Conservation (phyloP, 2,113 vertebrate species). For the Oophaga pumilio region DNA sequence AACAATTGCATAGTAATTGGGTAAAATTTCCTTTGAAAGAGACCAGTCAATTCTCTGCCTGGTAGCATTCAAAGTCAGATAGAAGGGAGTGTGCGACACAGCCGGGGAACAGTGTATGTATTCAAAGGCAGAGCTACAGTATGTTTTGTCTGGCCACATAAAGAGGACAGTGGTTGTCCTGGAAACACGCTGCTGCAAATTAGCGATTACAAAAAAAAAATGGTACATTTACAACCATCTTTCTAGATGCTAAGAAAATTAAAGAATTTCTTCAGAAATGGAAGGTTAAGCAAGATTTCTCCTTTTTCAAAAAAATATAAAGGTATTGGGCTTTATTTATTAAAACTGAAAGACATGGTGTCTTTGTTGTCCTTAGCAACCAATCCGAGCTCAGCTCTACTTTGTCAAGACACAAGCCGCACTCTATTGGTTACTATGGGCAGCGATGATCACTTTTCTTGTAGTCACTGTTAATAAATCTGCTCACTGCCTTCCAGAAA, state of each 20-base stretch:
- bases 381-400: too few relatives aligned
- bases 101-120: neutral
- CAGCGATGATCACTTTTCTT: too few relatives aligned
- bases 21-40: conserved; percentile 38
- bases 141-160: conserved; percentile 8
- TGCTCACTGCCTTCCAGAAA: too few relatives aligned
- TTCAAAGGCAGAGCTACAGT: neutral
- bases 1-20: conserved; percentile 45
- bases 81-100: neutral
- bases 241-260: neutral
- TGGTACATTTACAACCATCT: neutral
- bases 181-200: conserved; percentile 28
- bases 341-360: too few relatives aligned
- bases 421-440: too few relatives aligned
- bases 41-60: conserved; percentile 4
- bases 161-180: conserved; percentile 35
- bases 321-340: too few relatives aligned
- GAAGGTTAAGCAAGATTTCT: neutral
- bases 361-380: too few relatives aligned
- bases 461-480: too few relatives aligned
- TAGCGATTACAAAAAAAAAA: conserved; percentile 13
- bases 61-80: conserved; percentile 34
- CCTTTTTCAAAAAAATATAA: neutral
- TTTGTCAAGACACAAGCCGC: too few relatives aligned
- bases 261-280: neutral